A percentile compares a stretch with the other conserved stretches of the same genome.
phyloP scores from a whole-genome alignment of 1,140 invertebrate species.

The Drosophila pseudoananassae region DNA sequence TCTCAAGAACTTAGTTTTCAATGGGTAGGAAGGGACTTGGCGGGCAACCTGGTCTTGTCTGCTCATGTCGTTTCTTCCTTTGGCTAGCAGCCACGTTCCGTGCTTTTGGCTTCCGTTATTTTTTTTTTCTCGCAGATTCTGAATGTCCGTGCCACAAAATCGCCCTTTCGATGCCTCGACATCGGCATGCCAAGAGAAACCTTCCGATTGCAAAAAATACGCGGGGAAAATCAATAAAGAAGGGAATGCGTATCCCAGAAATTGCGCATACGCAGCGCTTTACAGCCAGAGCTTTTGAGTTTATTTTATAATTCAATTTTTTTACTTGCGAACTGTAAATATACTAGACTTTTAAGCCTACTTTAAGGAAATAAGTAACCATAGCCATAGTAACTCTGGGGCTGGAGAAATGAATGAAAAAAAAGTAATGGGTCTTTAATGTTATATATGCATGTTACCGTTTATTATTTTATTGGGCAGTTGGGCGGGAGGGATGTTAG shows the following conservation, averaged over 20 bases:
- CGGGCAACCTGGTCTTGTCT: conserved; percentile 24
- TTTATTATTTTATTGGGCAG: neutral
- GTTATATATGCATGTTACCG: neutral
- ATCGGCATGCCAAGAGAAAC: conserved; percentile 7
- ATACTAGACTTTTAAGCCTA: conserved; percentile 1
- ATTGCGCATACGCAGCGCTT: conserved; percentile 61
- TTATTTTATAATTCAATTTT: conserved; percentile 33
- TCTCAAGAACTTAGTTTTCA: conserved; percentile 63
- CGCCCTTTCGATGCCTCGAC: conserved; percentile 32
- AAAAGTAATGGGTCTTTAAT: neutral
- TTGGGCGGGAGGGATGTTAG: no score
- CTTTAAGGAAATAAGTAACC: conserved; percentile 39
- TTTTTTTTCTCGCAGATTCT: conserved; percentile 11
- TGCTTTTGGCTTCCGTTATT: conserved; percentile 20
- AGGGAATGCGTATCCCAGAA: neutral
- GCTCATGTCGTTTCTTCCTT: conserved; percentile 20
- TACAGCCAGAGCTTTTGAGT: conserved; percentile 15
- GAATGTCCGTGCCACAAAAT: conserved; percentile 16
- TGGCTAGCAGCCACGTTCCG: conserved; percentile 65
- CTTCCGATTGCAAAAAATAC: conserved; percentile 16
- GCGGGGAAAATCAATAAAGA: conserved; percentile 66
- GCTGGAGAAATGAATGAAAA: neutral
- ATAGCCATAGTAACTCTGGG: conserved; percentile 7
- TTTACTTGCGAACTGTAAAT: conserved; percentile 47
- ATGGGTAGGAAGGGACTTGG: neutral